Evolutionary conservation across 2,113 vertebrate genomes (phyloP), one percentile per base, ranked within the genome.

Genomic region (Piaya cayana): DNA sequence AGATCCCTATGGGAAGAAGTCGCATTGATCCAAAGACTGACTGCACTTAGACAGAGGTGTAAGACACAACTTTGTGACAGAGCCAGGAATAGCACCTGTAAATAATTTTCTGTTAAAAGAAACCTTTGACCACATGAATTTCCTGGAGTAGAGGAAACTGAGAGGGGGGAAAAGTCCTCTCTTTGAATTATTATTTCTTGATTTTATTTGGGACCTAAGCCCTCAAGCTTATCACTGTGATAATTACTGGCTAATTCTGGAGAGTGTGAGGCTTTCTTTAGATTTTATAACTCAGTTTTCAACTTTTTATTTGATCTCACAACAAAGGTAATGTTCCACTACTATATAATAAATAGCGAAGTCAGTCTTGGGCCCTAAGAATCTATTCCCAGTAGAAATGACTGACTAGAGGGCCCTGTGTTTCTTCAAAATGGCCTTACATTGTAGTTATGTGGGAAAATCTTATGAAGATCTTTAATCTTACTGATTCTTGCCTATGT

Each of bases 81-180:
- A 95, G 93, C 91, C 94, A 96, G 90, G 45, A 97, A 80, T 56
- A 88, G 63, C 92, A 95, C 89, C 91, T 96, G 87, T 95, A 95
- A 96, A 97, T 93, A 90, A 96, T 96, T 96, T 91, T 96, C 89
- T 95, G 67, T 85, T 93, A 78, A 95, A 94, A 95, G 87, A 93
- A 91, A 89, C 45, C 88, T 95, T 91, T 95, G 82, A 95, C 78
- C 82, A 71, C 82, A 91, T 83, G 90, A 90, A 94, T 90, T 95
- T 92, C 94, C 92, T 92, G 85, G 49, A 95, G 83, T 36, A 95
- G 71, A 83, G 87, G 82, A 92, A 95, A 94, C 60, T 45, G 22
- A 26, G 36, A 49, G 10, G 15, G 6, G 26, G 27, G 4, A 45
- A 42, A 58, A 85, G 17, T 18, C 20, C 11, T 42, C 20, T 47